A percentile compares a stretch with the other conserved stretches of the same genome.
Evolutionary conservation across 2,113 vertebrate genomes (phyloP).

Genomic region (Felis catus): DNA sequence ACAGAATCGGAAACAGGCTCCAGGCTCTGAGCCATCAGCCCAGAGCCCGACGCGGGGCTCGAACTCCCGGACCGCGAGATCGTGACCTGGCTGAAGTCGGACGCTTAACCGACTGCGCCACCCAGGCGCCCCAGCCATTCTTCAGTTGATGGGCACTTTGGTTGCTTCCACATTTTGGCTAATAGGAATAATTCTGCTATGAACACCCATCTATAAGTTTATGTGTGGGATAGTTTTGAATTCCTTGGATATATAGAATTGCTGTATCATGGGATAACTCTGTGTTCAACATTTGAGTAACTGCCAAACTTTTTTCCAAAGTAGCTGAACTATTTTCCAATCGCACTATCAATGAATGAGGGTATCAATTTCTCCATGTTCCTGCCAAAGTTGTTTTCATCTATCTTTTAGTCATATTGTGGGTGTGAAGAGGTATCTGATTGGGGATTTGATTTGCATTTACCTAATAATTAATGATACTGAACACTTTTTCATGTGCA

Average conservation of each 20-base stretch:
- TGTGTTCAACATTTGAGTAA: not conserved
- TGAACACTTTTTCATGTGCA: not conserved
- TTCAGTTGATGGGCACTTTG: not conserved
- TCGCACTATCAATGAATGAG: not conserved
- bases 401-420: not conserved
- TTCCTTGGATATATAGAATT: not conserved
- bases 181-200: not conserved
- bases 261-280: not conserved
- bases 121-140: not conserved
- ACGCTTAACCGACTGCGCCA: too few relatives aligned
- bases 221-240: not conserved
- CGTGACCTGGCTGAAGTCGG: too few relatives aligned
- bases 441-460: not conserved
- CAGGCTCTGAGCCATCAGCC: too few relatives aligned
- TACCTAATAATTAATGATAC: not conserved
- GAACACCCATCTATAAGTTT: not conserved
- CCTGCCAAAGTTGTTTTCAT: not conserved
- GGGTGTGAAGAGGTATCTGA: not conserved
- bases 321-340: not conserved
- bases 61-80: too few relatives aligned
- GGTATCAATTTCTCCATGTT: not conserved
- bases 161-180: not conserved
- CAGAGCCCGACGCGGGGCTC: too few relatives aligned
- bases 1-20: too few relatives aligned
- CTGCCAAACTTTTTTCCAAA: not conserved